Evolutionary conservation across 37 sponge, comb jelly and placozoan genomes (phyloP).

Genomic region (Eunapius fragilis): DNA sequence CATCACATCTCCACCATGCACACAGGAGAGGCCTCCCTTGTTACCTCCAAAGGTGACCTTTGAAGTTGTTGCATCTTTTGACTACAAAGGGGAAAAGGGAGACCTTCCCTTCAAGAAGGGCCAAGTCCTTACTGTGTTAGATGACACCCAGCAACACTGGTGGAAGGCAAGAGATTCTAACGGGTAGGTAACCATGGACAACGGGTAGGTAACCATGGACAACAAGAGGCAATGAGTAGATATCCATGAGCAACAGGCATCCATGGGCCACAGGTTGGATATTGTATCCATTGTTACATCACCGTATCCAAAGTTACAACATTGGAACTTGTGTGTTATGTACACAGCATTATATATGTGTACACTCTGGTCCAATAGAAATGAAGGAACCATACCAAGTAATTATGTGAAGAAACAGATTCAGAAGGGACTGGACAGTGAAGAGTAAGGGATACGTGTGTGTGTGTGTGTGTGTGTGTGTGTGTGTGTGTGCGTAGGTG

Average conservation of each 20-base stretch:
- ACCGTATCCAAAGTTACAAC: neutral
- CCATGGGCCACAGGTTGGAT: no score
- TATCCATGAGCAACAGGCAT: no score
- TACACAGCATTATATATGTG: neutral
- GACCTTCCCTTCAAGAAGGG: constrained; percentile 77
- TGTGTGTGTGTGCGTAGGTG: no score
- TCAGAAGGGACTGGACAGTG: no score
- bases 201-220: neutral
- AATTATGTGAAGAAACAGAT: neutral
- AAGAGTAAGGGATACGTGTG: neutral
- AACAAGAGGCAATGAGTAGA: neutral
- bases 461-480: no score
- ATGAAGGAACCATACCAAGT: neutral
- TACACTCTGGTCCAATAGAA: neutral
- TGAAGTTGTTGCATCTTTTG: constrained; percentile 79
- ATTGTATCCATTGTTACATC: no score
- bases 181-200: constrained; percentile 27
- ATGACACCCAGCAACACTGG: constrained; percentile 72
- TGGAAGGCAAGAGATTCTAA: constrained; percentile 71
- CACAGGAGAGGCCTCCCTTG: constrained; percentile 18
- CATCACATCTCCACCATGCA: neutral
- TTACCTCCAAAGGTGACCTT: constrained; percentile 35
- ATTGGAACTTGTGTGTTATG: neutral
- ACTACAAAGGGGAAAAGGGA: constrained; percentile 64
- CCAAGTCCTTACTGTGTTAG: constrained; percentile 63